Evolutionary conservation across 1,140 invertebrate species (phyloP), one percentile per base, ranked within the genome.

Genomic region (Macrobrachium rosenbergii): DNA sequence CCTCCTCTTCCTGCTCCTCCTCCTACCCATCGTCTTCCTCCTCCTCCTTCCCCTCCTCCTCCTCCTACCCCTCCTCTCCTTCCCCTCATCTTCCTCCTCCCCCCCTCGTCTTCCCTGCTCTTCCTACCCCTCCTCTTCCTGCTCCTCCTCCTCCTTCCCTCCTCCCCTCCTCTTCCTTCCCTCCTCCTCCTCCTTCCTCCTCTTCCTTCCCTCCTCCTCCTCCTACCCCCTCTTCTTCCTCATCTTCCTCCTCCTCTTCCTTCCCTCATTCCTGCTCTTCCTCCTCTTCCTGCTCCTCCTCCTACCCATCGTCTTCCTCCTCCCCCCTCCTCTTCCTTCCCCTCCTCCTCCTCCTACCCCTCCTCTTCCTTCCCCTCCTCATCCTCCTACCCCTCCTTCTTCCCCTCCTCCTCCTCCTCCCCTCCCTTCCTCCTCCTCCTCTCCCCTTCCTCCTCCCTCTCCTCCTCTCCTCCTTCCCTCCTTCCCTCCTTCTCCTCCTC

Each of bases 241-340:
- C 17, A 1, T 45, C 17, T 52, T 3, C 23, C 45, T 7, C 23
- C 52, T 43, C 23, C 17, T 59, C 52, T n/a, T n/a, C n/a, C n/a
- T n/a, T n/a, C n/a, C n/a, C 23, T 37, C 0, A 11, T 17, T 82
- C 5, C 17, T 43, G n/a, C n/a, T 0, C 58, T 11, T 79, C 52
- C 37, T 21, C 60, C 45, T 59, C 17, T 2, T 45, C 17, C 7
- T 3, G 2, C 45, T 7, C 23, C 52, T 43, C 23, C 17, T 59
- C 52, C 23, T n/a, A n/a, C n/a, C n/a, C n/a, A n/a, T 19, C 17
- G 11, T 78, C 76, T 7, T 16, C 23, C 23, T 37, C 5, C 58
- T n/a, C 60, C 64, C 60, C 43, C 63, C 17, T 62, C 52, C 60
- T 81, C 63, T n/a, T 37, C n/a, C 60, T 67, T 62, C 62, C 45